Conservation (phyloP, 2,888 invertebrate species). For the Resseliella maxima region DNA sequence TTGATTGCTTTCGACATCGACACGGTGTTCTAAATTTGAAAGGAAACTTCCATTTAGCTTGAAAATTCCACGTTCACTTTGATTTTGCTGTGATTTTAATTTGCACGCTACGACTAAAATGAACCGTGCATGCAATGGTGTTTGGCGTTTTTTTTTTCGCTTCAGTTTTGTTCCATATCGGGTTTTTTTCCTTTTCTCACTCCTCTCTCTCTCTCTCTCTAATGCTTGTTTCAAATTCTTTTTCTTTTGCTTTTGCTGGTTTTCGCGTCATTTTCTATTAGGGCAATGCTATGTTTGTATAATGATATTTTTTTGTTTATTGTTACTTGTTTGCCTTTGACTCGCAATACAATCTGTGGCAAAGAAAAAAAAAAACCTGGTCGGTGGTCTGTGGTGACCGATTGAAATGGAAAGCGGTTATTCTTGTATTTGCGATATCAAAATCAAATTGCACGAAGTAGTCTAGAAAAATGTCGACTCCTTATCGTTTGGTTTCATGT, state of each 20-base stretch:
- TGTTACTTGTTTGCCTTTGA: not conserved
- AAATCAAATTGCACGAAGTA: not conserved
- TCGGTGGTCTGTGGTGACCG: not conserved
- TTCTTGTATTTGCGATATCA: not conserved
- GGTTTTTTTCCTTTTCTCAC: not conserved
- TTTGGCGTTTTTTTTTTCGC: not conserved
- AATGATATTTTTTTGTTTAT: not conserved
- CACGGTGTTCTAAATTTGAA: conserved; percentile 3
- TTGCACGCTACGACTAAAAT: conserved; percentile 16
- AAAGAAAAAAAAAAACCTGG: not conserved
- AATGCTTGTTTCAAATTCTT: not conserved
- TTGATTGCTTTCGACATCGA: conserved; percentile 28
- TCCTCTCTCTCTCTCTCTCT: not conserved
- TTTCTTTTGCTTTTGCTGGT: not conserved
- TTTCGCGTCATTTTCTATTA: conserved; percentile 29
- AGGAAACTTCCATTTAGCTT: conserved; percentile 51
- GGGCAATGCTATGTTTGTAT: conserved; percentile 15
- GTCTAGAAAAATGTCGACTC: conserved; percentile 34
- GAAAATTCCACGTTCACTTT: not conserved
- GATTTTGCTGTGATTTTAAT: conserved; percentile 26
- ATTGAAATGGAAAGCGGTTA: conserved; percentile 26
- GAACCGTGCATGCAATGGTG: not conserved
- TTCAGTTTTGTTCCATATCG: conserved; percentile 43
- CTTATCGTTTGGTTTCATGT: conserved; percentile 13
- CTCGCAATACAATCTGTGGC: not conserved